Evolutionary conservation across 1,140 invertebrate species (phyloP).

Genomic region (Apis florea): DNA sequence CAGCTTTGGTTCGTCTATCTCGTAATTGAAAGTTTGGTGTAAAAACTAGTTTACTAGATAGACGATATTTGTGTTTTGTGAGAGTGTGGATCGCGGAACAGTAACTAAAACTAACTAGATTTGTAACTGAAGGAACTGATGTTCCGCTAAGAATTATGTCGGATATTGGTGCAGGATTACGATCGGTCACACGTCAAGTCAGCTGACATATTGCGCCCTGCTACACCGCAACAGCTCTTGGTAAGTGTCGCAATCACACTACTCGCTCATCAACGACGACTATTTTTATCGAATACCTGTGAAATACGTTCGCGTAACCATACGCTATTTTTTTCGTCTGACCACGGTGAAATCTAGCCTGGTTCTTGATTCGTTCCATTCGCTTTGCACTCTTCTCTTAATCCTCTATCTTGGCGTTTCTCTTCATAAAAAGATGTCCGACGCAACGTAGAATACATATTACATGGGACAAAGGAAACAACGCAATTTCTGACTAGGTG

Average conservation of each 20-base stretch:
- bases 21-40: conserved; percentile 42
- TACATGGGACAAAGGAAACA: conserved; percentile 51
- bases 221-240: conserved; percentile 79
- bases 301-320: conserved; percentile 10
- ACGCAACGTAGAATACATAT: conserved; percentile 11
- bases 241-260: conserved; percentile 75
- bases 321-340: not conserved
- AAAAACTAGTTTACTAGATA: conserved; percentile 29
- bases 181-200: conserved; percentile 79
- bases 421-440: conserved; percentile 25
- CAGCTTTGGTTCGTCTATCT: conserved; percentile 51
- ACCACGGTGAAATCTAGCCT: conserved; percentile 1
- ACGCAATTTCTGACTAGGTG: conserved; percentile 58
- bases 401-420: not conserved
- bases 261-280: conserved; percentile 51
- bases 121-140: conserved; percentile 54
- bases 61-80: conserved; percentile 49
- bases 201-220: conserved; percentile 81
- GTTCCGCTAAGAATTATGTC: conserved; percentile 76
- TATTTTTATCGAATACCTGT: conserved; percentile 50
- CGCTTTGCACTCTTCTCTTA: conserved; percentile 18
- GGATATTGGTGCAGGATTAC: conserved; percentile 76
- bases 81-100: conserved; percentile 42
- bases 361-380: not conserved
- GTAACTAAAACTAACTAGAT: conserved; percentile 29